These are phyloP conservation scores for Calameuta filiformis DNA, from an alignment of 2,888 invertebrate genomes.

Conservation along the genomic window DNA sequence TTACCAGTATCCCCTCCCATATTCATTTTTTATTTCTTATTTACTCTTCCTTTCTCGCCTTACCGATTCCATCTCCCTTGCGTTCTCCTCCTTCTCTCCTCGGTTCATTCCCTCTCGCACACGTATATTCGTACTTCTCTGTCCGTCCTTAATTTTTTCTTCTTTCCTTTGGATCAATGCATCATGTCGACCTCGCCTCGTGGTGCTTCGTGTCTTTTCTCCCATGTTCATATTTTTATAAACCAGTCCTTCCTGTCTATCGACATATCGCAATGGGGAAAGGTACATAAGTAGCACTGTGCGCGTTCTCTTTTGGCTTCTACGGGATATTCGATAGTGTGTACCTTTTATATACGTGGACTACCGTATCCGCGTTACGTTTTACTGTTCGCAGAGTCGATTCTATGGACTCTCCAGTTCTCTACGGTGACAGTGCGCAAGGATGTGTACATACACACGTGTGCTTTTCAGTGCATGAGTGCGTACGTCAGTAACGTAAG, in stretches of 20 bases:
- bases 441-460: background rate
- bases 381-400: background rate
- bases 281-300: background rate
- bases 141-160: background rate
- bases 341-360: background rate
- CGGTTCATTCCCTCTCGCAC: slow-evolving; percentile 2
- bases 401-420: background rate
- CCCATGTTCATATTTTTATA: background rate
- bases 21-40: background rate
- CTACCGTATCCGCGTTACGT: background rate
- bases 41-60: slow-evolving; percentile 12
- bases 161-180: slow-evolving; percentile 30
- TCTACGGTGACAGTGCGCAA: background rate
- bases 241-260: background rate
- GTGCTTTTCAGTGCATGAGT: background rate
- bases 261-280: background rate
- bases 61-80: slow-evolving; percentile 4
- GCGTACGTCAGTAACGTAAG: background rate
- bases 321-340: background rate
- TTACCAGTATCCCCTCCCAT: background rate
- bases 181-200: slow-evolving; percentile 29
- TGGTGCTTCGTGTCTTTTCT: slow-evolving; percentile 12
- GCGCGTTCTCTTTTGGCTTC: background rate
- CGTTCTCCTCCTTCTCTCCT: background rate
- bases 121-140: slow-evolving; percentile 11